Conservation (phyloP, 1,140 invertebrate species). For the Orchestia grillus region DNA sequence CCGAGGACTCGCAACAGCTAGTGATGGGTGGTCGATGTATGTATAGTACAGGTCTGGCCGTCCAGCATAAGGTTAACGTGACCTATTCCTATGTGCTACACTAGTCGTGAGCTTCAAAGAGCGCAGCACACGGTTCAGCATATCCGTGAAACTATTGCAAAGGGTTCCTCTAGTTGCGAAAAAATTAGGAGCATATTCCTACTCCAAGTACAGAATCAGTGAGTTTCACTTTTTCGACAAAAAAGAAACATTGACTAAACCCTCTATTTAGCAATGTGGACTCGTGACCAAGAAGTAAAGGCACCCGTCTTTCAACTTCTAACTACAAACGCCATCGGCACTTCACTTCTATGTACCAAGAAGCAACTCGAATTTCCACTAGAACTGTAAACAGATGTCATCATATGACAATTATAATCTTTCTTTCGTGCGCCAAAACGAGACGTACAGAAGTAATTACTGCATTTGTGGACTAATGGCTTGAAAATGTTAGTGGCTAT, state of each 20-base stretch:
- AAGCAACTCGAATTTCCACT: background rate
- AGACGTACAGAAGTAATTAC: conserved; percentile 19
- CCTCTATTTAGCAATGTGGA: background rate
- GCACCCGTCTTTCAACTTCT: background rate
- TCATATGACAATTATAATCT: background rate
- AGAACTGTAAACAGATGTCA: background rate
- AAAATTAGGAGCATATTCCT: background rate
- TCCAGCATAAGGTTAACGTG: background rate
- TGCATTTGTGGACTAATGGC: background rate
- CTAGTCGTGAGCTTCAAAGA: background rate
- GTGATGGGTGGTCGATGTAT: background rate
- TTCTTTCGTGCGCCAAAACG: background rate
- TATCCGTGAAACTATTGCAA: background rate
- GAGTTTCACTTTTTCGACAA: background rate
- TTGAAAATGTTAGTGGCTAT: background rate
- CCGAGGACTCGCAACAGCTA: background rate
- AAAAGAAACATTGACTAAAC: background rate
- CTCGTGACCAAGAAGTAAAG: background rate
- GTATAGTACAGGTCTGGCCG: background rate
- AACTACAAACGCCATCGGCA: background rate
- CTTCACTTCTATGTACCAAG: background rate
- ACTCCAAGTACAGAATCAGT: background rate
- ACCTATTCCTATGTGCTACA: background rate
- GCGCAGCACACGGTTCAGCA: background rate
- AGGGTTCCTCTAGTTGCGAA: background rate